Evolutionary conservation across 2,113 vertebrate species (phyloP).

Genomic region (Ochotona curzoniae): DNA sequence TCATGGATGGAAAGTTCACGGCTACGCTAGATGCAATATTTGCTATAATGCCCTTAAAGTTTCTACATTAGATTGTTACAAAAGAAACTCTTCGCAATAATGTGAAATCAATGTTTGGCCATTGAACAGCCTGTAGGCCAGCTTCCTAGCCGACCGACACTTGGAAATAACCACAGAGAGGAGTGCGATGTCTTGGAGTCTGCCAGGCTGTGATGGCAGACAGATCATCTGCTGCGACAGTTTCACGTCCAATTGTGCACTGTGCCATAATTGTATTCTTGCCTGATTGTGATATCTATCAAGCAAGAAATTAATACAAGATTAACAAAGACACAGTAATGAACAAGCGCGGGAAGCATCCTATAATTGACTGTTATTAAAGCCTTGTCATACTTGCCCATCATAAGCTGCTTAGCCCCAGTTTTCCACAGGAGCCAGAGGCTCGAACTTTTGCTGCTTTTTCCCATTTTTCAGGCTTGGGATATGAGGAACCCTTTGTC

Average conservation of each 20-base stretch:
- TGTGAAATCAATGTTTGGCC: conserved; percentile 62
- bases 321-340: conserved; percentile 86
- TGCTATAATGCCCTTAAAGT: conserved; percentile 46
- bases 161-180: conserved; percentile 52
- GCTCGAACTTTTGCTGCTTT: conserved; percentile 55
- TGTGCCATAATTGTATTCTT: conserved; percentile 81
- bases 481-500: background rate
- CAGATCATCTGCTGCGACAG: conserved; percentile 44
- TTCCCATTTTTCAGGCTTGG: background rate
- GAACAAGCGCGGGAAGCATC: conserved; percentile 78
- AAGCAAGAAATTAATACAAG: conserved; percentile 85
- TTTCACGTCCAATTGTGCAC: conserved; percentile 68
- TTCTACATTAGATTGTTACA: conserved; percentile 60
- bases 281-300: conserved; percentile 79
- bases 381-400: conserved; percentile 72
- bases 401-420: conserved; percentile 78
- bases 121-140: background rate
- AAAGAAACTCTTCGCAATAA: conserved; percentile 70
- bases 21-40: conserved; percentile 80
- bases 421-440: conserved; percentile 65
- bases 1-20: conserved; percentile 85
- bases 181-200: conserved; percentile 69
- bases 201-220: conserved; percentile 72
- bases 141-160: conserved; percentile 46
- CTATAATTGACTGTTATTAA: conserved; percentile 84